Conservation (phyloP, 2,113 vertebrate species). For the Lutjanus erythropterus region DNA sequence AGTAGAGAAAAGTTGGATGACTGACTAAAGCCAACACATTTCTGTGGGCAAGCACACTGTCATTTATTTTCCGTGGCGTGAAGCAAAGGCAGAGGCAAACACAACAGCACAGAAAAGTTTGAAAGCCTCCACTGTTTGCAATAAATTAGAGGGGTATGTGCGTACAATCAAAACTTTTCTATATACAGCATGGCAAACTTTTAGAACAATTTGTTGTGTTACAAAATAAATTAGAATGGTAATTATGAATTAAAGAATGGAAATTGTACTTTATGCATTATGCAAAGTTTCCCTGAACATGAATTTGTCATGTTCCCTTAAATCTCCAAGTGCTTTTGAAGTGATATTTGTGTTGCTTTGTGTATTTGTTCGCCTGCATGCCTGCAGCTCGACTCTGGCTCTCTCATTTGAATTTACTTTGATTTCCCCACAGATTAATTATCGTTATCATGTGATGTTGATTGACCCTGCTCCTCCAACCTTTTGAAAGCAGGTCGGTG, state of each 20-base stretch:
- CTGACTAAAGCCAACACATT: slow-evolving; percentile 35
- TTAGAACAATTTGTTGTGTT: not conserved
- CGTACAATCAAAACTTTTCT: not conserved
- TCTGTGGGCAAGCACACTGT: slow-evolving; percentile 17
- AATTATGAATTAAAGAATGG: not conserved
- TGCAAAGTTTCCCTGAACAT: not conserved
- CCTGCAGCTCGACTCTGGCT: not conserved
- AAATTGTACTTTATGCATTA: not conserved
- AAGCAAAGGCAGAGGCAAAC: slow-evolving; percentile 32
- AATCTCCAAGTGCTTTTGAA: not conserved
- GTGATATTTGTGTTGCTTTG: not conserved
- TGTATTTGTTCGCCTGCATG: not conserved
- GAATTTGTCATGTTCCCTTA: no score
- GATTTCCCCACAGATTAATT: slow-evolving; percentile 48
- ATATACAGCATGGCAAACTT: not conserved
- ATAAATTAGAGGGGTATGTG: not conserved
- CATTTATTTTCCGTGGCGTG: slow-evolving; percentile 47
- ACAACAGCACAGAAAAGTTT: slow-evolving; percentile 8
- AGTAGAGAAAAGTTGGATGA: slow-evolving; percentile 1
- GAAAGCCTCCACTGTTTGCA: slow-evolving; percentile 1
- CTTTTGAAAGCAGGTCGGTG: slow-evolving; percentile 24
- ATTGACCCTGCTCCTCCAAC: not conserved
- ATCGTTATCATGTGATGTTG: slow-evolving; percentile 23
- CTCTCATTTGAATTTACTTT: not conserved
- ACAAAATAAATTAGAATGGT: not conserved